Percentiles rank a stretch among this genome's conserved stretches.
Conservation (phyloP, 2,888 invertebrate species). For the Clepsis dumicolana region DNA sequence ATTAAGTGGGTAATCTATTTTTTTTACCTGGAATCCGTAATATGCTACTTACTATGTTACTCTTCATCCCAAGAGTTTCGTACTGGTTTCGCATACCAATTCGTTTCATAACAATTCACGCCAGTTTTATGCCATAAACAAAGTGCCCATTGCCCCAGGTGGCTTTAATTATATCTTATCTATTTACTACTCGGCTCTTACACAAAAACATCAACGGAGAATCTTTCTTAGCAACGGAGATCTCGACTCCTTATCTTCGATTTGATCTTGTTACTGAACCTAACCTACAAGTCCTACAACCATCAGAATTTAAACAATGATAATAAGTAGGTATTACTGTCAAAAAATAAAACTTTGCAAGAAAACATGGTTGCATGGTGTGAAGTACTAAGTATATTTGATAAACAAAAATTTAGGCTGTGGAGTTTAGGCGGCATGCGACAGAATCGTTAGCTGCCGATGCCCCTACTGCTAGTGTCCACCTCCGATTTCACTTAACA, state of each 20-base stretch:
- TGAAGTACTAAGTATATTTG: constrained; percentile 48
- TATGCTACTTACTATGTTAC: neutral
- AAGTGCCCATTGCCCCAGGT: too few species aligned
- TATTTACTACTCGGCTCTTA: too few species aligned
- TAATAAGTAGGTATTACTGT: too few species aligned
- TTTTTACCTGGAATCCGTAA: neutral
- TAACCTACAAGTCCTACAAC: too few species aligned
- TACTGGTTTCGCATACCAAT: neutral
- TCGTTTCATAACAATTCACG: too few species aligned
- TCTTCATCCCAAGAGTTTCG: neutral
- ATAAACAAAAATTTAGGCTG: constrained; percentile 61
- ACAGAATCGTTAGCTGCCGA: constrained; percentile 69
- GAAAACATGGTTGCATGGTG: neutral
- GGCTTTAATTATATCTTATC: too few species aligned
- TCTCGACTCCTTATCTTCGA: too few species aligned
- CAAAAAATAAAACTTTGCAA: neutral
- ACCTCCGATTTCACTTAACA: constrained; percentile 74
- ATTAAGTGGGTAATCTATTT: neutral
- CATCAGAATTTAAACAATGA: too few species aligned
- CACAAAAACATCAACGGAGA: too few species aligned
- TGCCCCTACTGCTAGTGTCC: constrained; percentile 59
- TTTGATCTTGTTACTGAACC: too few species aligned
- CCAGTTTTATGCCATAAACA: neutral
- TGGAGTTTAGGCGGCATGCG: constrained; percentile 65
- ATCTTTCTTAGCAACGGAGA: too few species aligned